A percentile compares a stretch with the other conserved stretches of the same genome.
phyloP scores from a whole-genome alignment of 2,797 vertebrate species.

The Melanotaenia trifasciata region DNA sequence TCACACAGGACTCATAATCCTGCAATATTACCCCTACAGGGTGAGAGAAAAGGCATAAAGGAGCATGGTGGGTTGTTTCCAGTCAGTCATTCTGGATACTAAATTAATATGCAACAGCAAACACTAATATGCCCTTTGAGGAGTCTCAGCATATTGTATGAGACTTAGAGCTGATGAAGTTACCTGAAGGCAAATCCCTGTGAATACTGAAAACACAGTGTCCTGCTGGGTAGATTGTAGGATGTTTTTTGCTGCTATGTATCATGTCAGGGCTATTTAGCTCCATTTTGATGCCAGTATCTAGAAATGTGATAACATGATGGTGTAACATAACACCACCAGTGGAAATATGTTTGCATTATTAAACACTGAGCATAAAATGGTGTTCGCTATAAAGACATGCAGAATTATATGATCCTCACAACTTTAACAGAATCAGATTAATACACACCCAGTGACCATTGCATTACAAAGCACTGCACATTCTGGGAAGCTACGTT shows the following conservation, averaged over 20 bases:
- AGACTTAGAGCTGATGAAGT: conserved; percentile 52
- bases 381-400: too few species aligned
- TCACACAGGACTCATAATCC: conserved; percentile 70
- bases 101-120: conserved; percentile 84
- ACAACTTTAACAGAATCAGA: too few species aligned
- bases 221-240: conserved; percentile 48
- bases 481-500: conserved; percentile 10
- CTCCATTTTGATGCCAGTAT: conserved; percentile 18
- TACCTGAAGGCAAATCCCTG: conserved; percentile 60
- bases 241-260: conserved; percentile 29
- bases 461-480: background rate
- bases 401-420: too few species aligned
- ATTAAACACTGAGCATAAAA: too few species aligned
- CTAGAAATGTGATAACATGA: conserved; percentile 23
- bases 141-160: conserved; percentile 59
- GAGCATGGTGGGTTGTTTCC: conserved; percentile 68
- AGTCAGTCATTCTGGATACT: conserved; percentile 73
- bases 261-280: conserved; percentile 30
- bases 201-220: conserved; percentile 68
- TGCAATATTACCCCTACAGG: conserved; percentile 71
- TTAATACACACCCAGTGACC: background rate
- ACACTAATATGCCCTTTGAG: conserved; percentile 80
- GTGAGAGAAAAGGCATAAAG: conserved; percentile 58
- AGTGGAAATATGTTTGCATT: too few species aligned
- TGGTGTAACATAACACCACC: background rate